Conservation (phyloP, 2,113 vertebrate species). For the Strix uralensis region DNA sequence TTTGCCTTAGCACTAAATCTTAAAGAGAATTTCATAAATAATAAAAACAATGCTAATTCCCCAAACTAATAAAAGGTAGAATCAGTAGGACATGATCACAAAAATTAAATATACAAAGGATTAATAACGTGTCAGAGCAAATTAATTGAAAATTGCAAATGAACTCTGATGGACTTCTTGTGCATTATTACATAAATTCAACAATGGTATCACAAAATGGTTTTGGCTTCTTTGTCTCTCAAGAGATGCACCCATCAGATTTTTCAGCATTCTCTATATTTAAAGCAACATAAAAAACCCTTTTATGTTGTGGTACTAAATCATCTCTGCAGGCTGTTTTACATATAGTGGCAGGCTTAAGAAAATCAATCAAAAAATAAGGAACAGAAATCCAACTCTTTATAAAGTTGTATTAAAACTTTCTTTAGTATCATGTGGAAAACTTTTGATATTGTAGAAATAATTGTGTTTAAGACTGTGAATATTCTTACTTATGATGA, state of each 20-base stretch:
- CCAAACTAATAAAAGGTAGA: neutral
- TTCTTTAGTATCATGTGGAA: neutral
- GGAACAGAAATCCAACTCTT: neutral
- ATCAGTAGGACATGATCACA: neutral
- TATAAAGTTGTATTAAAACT: neutral
- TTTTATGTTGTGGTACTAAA: neutral
- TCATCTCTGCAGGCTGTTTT: neutral
- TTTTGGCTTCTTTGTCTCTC: neutral
- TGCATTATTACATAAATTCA: neutral
- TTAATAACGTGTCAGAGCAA: neutral
- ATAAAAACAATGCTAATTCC: neutral
- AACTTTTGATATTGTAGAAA: neutral
- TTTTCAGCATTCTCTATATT: neutral
- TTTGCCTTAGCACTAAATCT: neutral
- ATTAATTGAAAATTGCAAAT: neutral
- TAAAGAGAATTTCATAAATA: neutral
- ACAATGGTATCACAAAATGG: rapidly evolving
- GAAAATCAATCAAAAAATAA: neutral
- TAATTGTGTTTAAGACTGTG: neutral
- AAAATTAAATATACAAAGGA: neutral
- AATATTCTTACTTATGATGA: neutral
- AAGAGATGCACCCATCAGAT: neutral
- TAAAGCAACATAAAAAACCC: neutral
- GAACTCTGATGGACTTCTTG: neutral
- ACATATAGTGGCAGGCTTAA: neutral